Evolutionary conservation across 2,797 vertebrate species (phyloP), one percentile per base, ranked within the genome.

Genomic region (Meda fulgida): DNA sequence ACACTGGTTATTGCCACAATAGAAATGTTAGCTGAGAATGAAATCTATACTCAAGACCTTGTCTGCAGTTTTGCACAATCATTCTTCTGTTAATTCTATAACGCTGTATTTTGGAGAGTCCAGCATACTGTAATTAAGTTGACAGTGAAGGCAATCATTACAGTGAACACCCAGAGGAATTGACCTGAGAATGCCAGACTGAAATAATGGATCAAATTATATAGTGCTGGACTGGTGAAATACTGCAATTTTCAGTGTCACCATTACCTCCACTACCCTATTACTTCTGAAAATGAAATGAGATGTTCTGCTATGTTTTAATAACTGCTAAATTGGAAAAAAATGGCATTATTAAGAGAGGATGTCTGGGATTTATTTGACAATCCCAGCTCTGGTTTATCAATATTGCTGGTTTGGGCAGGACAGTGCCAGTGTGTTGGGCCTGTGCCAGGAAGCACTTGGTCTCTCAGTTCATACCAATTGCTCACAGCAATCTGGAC

Each of bases 401-500:
- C 63, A 55, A 43, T 38, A 69, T 67, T 75, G 69, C 53, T 77
- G 16, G 43, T 75, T 65, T 40, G 34, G 71, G 75, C 81, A 36
- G 77, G 55, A 78, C 43, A 29, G 86, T 80, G 80, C 71, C 87
- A 82, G 78, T 26, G 53, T 16, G 43, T 81, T 81, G 87, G 85
- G 78, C 73, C 77, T 69, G 40, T 86, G 88, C 88, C 84, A 88
- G 84, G 84, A 81, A 23, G 38, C 89, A 89, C 72, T 58, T 90
- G 89, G 88, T 87, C 26, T 82, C 63, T 86, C 83, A n/a, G 26
- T 36, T 81, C 48, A 53, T 87, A 55, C 48, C 26, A 55, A 66
- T 78, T 73, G 51, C 65, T 83, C 11, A 63, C 26, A 43, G 31
- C 38, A 86, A 85, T 87, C 87, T 88, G 89, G 81, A 63, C 76